A percentile compares a stretch with the other conserved stretches of the same genome.
phyloP scores from a whole-genome alignment of 2,113 vertebrate species.

The Hemibagrus wyckioides region DNA sequence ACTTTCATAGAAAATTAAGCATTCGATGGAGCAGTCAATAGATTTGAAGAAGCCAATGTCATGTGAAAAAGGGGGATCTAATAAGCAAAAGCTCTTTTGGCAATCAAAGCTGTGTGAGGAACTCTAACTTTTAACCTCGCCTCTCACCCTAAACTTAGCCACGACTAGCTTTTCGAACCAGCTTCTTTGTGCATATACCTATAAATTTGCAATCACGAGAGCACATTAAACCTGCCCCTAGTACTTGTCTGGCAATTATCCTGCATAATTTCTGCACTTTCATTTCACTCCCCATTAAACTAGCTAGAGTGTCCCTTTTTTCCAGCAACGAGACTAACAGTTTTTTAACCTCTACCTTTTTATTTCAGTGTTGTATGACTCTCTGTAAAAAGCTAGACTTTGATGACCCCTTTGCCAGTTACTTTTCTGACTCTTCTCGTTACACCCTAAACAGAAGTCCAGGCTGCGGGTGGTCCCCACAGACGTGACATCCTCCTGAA shows the following conservation, averaged over 20 bases:
- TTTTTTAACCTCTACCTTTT: not conserved
- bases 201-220: slow-evolving; percentile 15
- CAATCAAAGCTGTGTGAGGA: not conserved
- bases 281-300: not conserved
- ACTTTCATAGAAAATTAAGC: not conserved
- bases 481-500: slow-evolving; percentile 7
- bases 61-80: not conserved
- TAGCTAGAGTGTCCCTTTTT: not conserved
- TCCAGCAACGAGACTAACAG: not conserved
- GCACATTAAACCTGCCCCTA: not conserved
- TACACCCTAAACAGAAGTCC: not conserved
- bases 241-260: slow-evolving; percentile 27
- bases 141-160: not conserved
- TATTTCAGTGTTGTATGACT: not conserved
- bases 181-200: not conserved
- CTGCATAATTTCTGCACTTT: slow-evolving; percentile 10
- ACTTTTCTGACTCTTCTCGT: not conserved
- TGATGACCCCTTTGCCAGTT: slow-evolving; percentile 31
- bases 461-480: not conserved
- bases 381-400: not conserved
- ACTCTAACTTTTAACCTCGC: not conserved
- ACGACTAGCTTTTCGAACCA: not conserved
- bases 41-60: not conserved
- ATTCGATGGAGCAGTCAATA: not conserved
- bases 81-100: not conserved